Evolutionary conservation across 2,113 vertebrate genomes (phyloP), one percentile per base, ranked within the genome.

Genomic region (Hyperopisus bebe): DNA sequence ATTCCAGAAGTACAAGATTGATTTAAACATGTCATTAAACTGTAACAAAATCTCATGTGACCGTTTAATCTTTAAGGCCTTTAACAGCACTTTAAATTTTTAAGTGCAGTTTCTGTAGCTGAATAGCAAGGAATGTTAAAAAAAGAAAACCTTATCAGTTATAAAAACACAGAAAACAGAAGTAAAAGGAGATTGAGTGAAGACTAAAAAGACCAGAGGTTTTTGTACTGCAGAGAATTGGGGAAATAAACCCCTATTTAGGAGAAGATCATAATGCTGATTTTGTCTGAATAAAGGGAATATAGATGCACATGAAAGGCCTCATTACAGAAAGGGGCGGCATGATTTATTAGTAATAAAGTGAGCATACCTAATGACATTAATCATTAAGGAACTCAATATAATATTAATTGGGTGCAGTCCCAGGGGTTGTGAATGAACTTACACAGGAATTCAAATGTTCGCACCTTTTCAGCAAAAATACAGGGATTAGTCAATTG

Each of bases 331-430:
- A 31, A 51, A 51, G 47, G 46, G 46, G 21, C 13, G 5, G 48
- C 31, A 62, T 88, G 31, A 88, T 44, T 39, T 58, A 58, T 48
- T 58, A 27, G 42, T 88, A 88, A 88, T 88, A 42, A 88, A 88
- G 19, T 35, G 87, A 44, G 87, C 53, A 58, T 42, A 66, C 53
- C 87, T 62, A 88, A 88, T 88, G 55, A 44, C 35, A 62, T 58
- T 66, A 62, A 86, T 86, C 44, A 86, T 88, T 88, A 62, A 51
- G 50, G 31, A 58, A 88, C 87, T 88, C 53, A 58, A 53, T 88
- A 88, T 66, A 66, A 62, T 88, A 88, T 88, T 87, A 35, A 87
- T 87, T 87, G 47, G 85, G 47, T 15, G 31, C 50, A 87, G 13
- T 87, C 50, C 85, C 50, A 35, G 85, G 83, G 21, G 83, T 27